Conservation (phyloP, 2,888 invertebrate species). For the Antheraea assamensis region DNA sequence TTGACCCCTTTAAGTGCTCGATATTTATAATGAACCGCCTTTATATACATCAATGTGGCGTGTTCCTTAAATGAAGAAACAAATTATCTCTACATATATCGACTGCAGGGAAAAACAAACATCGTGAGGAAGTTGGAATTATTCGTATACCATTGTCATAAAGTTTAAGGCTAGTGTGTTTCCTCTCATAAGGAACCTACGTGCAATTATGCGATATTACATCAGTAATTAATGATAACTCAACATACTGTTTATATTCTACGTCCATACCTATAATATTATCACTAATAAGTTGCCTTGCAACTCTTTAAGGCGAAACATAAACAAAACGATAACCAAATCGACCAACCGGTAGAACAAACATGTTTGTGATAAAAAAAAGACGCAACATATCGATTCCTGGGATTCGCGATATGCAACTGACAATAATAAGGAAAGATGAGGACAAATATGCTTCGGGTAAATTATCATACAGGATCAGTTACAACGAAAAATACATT, state of each 20-base stretch:
- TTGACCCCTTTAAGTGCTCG: slow-evolving; percentile 7
- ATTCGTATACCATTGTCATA: too few relatives aligned
- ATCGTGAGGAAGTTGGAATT: too few relatives aligned
- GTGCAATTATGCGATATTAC: too few relatives aligned
- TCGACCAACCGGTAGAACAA: background rate
- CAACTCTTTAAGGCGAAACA: background rate
- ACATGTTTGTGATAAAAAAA: background rate
- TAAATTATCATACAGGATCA: background rate
- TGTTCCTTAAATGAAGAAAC: background rate
- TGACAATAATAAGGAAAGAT: slow-evolving; percentile 8
- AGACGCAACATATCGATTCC: background rate
- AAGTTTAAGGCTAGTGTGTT: too few relatives aligned
- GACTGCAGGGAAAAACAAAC: too few relatives aligned
- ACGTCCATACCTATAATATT: background rate
- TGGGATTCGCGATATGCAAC: background rate
- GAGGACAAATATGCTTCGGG: background rate
- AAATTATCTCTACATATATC: background rate
- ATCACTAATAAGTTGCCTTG: background rate
- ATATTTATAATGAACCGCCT: slow-evolving; percentile 8
- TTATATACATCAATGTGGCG: background rate
- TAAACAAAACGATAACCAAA: background rate
- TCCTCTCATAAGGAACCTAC: too few relatives aligned
- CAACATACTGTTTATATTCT: background rate
- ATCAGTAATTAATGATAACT: background rate
- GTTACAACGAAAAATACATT: background rate